Base-by-base conservation (phyloP, 2,888 invertebrate species). In the Pammene fasciana region DNA sequence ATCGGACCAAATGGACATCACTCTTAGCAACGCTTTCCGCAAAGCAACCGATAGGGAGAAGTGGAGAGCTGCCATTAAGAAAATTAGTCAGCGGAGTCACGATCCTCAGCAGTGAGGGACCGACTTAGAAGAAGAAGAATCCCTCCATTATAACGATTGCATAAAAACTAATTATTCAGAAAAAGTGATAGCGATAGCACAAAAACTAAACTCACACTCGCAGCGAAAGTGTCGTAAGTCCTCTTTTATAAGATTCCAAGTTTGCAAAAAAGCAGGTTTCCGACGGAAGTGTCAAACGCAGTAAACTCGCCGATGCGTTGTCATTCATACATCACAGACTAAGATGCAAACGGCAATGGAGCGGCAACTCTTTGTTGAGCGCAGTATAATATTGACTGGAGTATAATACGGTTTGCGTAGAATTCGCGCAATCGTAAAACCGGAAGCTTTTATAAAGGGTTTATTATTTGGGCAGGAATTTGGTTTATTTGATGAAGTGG, bases 151-250 rank as follows among this genome's bases (percentile, higher is more conserved):
- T 38, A 38, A 38, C 9, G 38, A 18, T 36, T 54, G n/a, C 36
- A 36, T 8, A 36, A n/a, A n/a, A 36, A 8, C 18, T 0, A 52
- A 18, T n/a, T 1, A 8, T 8, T 7, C n/a, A 54, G 34, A 52
- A 34, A 26, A 52, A 18, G 11, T 9, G 16, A 50, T 48, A 60
- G 59, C n/a, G 45, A 38, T 48, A 60, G n/a, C n/a, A 52, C n/a
- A 45, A 13, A 36, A 41, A 55, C 26, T 26, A 26, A 55, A 41
- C 5, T 4, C 54, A 52, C 43, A 16, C 43, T 3, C 8, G 16
- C 5, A 65, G 68, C 46, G 64, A 68, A 68, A 68, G 68, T 68
- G 68, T 65, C 64, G 65, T 68, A 68, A 65, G 65, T 52, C 10
- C n/a, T 10, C 41, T 54, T 57, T 65, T 65, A 52, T 65, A 14